Percentiles rank a stretch among this genome's conserved stretches.
Conservation (phyloP, 2,797 vertebrate genomes). For the Aldrovandia affinis region DNA sequence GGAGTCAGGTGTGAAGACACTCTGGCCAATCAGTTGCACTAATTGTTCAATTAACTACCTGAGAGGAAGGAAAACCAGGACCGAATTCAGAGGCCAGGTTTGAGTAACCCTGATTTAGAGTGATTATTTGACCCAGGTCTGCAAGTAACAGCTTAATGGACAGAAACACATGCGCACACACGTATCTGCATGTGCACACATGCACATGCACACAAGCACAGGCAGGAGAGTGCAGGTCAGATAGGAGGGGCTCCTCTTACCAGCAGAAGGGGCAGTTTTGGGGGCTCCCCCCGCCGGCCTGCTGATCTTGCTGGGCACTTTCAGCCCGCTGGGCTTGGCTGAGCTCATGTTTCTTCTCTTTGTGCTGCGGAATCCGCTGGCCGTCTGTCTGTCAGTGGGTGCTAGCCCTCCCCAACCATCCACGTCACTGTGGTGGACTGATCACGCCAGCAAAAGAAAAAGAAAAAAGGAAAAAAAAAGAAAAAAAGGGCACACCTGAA, state of each 20-base stretch:
- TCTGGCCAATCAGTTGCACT: no score
- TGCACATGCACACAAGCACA: not conserved
- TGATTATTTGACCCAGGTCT: no score
- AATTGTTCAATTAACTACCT: no score
- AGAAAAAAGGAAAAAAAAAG: slow-evolving; percentile 26
- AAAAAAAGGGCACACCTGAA: slow-evolving; percentile 36
- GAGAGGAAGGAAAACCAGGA: no score
- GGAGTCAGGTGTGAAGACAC: no score
- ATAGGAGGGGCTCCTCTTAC: slow-evolving; percentile 48
- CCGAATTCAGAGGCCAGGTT: no score
- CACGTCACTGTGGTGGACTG: slow-evolving; percentile 59
- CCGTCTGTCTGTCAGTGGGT: slow-evolving; percentile 59
- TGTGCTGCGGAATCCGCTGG: slow-evolving; percentile 54
- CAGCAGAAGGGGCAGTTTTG: slow-evolving; percentile 69
- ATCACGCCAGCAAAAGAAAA: slow-evolving; percentile 18
- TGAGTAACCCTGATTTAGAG: no score
- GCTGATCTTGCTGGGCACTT: slow-evolving; percentile 90
- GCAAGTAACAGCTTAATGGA: not conserved
- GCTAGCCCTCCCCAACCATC: slow-evolving; percentile 80
- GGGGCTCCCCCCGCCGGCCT: slow-evolving; percentile 75
- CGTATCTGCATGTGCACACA: not conserved
- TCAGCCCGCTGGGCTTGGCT: slow-evolving; percentile 90
- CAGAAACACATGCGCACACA: not conserved
- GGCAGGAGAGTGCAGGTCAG: not conserved
- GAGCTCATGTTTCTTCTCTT: slow-evolving; percentile 83